These are phyloP conservation scores for Paedocypris sp. DNA, from an alignment of 2,113 vertebrate genomes.

Conservation along the genomic window DNA sequence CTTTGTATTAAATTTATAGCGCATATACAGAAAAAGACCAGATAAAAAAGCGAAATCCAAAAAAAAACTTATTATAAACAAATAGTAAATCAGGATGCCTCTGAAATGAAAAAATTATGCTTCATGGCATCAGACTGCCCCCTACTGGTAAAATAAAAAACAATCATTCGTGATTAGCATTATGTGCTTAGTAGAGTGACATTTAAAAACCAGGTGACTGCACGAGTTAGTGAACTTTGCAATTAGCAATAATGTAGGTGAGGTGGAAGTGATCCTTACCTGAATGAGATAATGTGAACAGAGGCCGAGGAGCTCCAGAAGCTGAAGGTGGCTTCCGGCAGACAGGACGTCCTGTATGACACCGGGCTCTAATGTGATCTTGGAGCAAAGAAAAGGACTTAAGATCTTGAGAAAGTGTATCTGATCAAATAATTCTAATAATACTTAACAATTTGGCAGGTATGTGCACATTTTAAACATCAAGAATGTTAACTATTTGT, in stretches of 20 bases:
- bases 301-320: slow-evolving; percentile 88
- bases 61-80: too few relatives aligned
- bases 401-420: not conserved
- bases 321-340: slow-evolving; percentile 91
- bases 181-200: too few relatives aligned
- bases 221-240: not conserved
- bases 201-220: too few relatives aligned
- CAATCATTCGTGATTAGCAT: too few relatives aligned
- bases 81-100: not conserved
- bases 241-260: not conserved
- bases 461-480: too few relatives aligned
- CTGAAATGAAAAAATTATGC: not conserved
- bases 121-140: slow-evolving; percentile 48
- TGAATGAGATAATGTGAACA: slow-evolving; percentile 98
- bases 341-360: slow-evolving; percentile 91
- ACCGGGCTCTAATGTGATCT: slow-evolving; percentile 87
- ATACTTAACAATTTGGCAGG: too few relatives aligned
- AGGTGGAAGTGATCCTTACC: slow-evolving; percentile 49
- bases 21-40: too few relatives aligned
- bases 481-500: too few relatives aligned
- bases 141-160: slow-evolving; percentile 43
- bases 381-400: not conserved
- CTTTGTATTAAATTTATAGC: too few relatives aligned
- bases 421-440: not conserved
- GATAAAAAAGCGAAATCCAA: not conserved